Base-by-base conservation (phyloP, 2,888 invertebrate genomes). In the Latrodectus elegans region DNA sequence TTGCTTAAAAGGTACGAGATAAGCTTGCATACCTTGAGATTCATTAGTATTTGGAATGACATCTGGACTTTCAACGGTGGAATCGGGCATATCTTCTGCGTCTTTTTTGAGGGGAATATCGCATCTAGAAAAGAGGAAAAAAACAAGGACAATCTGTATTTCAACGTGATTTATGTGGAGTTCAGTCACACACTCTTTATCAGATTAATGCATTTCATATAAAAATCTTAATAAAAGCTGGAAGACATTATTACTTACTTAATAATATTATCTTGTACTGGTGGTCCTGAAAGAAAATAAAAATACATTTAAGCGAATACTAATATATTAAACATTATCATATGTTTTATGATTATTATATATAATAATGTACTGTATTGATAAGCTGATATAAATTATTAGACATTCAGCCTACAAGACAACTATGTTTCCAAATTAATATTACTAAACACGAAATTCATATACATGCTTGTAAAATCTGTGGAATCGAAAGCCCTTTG, bases 11-110 rank as follows among this genome's bases (percentile, higher is more conserved):
- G 38, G 38, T 38, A 67, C 38, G 26, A 55, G 55, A 26, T 22
- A 70, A 65, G 55, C n/a, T 53, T 60, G n/a, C 52, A 14, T 73
- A 88, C 88, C 84, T 84, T 85, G 84, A 26, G 84, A 79, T n/a
- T 88, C 88, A 67, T 75, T 88, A 22, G 84, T 84, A 52, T 84
- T 84, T 49, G 88, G 88, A 70, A 88, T 88, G 49, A 88, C 84
- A 26, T 88, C 88, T 15, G 88, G 88, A 52, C 88, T 85, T 74
- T 88, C 84, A 8, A 85, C 88, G 15, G 84, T 88, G 4, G 84
- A 82, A 22, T 88, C 88, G 14, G 85, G 85, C 12, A 88, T 81
- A 26, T 88, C 88, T 53, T 88, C 88, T 9, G 84, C 77, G 12
- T 88, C 88, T 70, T 88, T 88, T 53, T 85, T 84, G 4, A 88